A percentile compares a stretch with the other conserved stretches of the same genome.
These are phyloP conservation scores for Morbakka virulenta DNA, from an alignment of 30 jellyfish, hydroid and myxozoan species.

Conservation along the genomic window DNA sequence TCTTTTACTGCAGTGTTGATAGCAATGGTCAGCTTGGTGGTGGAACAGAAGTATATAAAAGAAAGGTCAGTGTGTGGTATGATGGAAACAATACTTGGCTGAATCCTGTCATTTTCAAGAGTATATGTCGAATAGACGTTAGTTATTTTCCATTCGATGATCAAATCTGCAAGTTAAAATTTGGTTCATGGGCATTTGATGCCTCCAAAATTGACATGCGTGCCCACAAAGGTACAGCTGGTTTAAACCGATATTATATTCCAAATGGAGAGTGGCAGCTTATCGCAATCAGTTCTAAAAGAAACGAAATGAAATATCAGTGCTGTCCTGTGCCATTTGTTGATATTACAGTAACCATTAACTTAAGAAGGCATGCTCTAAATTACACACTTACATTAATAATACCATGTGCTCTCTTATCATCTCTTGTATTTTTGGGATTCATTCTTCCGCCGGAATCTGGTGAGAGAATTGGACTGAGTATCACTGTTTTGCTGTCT, in stretches of 20 bases:
- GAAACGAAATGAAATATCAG: conserved; percentile 49
- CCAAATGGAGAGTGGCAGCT: conserved; percentile 76
- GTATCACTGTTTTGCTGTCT: conserved; percentile 64
- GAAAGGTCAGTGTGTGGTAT: conserved; percentile 32
- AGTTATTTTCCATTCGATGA: conserved; percentile 82
- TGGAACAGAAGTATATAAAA: conserved; percentile 51
- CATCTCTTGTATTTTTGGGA: conserved; percentile 69
- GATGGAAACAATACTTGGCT: conserved; percentile 51
- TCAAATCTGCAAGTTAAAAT: conserved; percentile 62
- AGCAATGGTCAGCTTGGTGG: conserved; percentile 68
- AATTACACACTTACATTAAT: conserved; percentile 56
- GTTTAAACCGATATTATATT: conserved; percentile 41
- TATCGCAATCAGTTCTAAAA: conserved; percentile 33
- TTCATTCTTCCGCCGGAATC: conserved; percentile 80
- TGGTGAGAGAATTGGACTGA: conserved; percentile 71
- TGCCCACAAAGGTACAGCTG: conserved; percentile 5
- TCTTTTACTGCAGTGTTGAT: conserved; percentile 31
- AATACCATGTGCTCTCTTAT: conserved; percentile 71
- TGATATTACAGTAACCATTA: conserved; percentile 57
- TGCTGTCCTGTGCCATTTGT: conserved; percentile 69
- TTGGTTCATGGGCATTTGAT: conserved; percentile 85
- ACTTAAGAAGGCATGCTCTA: conserved; percentile 54
- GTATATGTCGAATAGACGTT: conserved; percentile 66
- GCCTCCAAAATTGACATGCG: conserved; percentile 45
- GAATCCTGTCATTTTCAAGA: conserved; percentile 66